These are phyloP conservation scores for Pyxicephalus adspersus DNA, from an alignment of 2,113 vertebrate species.

Conservation along the genomic window DNA sequence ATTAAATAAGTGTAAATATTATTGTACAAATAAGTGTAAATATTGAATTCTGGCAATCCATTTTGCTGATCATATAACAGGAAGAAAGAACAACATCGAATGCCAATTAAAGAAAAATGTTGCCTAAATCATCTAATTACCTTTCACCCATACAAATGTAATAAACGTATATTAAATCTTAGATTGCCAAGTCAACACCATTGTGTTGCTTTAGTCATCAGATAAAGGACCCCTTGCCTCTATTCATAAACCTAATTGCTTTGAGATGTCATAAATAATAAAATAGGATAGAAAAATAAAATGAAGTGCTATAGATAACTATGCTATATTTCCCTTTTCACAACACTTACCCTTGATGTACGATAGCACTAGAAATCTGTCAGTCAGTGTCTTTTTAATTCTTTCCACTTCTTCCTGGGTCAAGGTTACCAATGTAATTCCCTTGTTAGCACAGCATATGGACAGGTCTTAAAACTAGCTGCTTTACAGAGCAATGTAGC, in stretches of 20 bases:
- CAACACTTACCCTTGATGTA: not conserved
- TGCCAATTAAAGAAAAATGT: too few species aligned
- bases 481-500: not conserved
- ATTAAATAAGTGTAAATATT: too few species aligned
- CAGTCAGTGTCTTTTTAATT: not conserved
- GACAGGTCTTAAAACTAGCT: not conserved
- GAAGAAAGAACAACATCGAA: too few species aligned
- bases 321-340: not conserved
- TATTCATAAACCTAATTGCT: not conserved
- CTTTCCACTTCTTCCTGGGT: not conserved
- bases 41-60: too few species aligned
- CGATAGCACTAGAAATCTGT: not conserved
- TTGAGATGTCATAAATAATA: not conserved
- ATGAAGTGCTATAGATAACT: not conserved
- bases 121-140: too few species aligned
- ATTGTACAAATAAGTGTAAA: too few species aligned
- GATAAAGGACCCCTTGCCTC: not conserved
- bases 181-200: too few species aligned
- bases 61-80: too few species aligned
- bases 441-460: not conserved
- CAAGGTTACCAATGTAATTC: slow-evolving; percentile 1
- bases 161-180: too few species aligned
- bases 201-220: too few species aligned
- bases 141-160: too few species aligned
- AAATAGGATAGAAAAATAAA: not conserved